Percentiles rank a stretch among this genome's conserved stretches.
These are phyloP conservation scores for Delichon dasypus DNA, from an alignment of 2,797 vertebrate species.

Conservation along the genomic window DNA sequence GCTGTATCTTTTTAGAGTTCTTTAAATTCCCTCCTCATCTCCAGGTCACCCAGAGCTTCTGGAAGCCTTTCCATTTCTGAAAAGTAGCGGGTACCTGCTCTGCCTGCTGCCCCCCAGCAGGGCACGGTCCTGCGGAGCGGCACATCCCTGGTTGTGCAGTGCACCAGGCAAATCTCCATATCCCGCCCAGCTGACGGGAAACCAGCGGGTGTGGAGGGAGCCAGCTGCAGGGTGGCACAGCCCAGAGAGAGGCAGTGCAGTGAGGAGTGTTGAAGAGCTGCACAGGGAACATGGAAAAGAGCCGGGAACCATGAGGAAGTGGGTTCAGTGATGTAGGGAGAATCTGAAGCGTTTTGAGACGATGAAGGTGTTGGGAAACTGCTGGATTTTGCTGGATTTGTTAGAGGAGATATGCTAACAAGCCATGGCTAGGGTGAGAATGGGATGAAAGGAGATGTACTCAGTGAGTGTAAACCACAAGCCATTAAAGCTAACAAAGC, in stretches of 20 bases:
- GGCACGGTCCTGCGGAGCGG: rapidly evolving
- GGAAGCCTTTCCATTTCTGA: background rate
- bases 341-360: background rate
- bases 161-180: rapidly evolving
- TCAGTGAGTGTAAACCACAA: background rate
- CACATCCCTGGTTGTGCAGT: rapidly evolving
- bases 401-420: background rate
- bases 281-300: background rate
- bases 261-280: background rate
- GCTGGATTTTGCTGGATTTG: background rate
- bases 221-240: background rate
- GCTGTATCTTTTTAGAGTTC: background rate
- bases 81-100: background rate
- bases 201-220: background rate
- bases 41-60: background rate
- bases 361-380: background rate
- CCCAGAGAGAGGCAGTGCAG: background rate
- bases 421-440: background rate
- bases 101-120: rapidly evolving
- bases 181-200: background rate
- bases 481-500: background rate
- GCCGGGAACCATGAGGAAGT: background rate
- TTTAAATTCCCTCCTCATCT: background rate
- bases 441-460: background rate
- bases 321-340: background rate